Base-by-base conservation (phyloP, 2,888 invertebrate species). In the Mimas tiliae region DNA sequence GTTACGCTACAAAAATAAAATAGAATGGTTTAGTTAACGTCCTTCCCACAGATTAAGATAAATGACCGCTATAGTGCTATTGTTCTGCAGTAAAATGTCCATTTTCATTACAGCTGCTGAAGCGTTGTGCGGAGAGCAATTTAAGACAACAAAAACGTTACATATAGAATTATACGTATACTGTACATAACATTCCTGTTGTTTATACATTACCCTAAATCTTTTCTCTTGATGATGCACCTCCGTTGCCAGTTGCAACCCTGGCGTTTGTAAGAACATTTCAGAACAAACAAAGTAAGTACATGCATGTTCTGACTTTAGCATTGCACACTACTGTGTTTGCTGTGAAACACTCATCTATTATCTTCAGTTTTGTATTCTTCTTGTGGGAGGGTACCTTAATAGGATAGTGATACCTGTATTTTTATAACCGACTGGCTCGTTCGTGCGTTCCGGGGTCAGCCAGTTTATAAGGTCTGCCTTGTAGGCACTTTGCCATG, bases 91-190 rank as follows among this genome's bases (percentile, higher is more conserved):
- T 58, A 19, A 12, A 12, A 42, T 11, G 42, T 58, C 42, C 38
- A 58, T 58, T 58, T 58, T 58, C 58, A 58, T 58, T 58, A 38
- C 16, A 42, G 19, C 12, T 65, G 45, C 19, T 55, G 27, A 12
- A 50, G 45, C 65, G 88, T 65, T 77, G 90, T 84, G 83, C 74
- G 87, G 84, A 90, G 92, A 91, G 92, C 90, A 93, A 93, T 93
- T 89, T 91, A 93, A 91, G 92, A 93, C 93, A 94, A 93, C 93
- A 94, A 94, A 93, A 92, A 94, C 90, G 93, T 94, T 94, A 94
- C 93, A 94, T 94, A 94, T 93, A 94, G 93, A 94, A 90, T 88
- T 91, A 85, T 77, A 81, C 76, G 83, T 90, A 88, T 91, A 93
- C 93, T 94, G 93, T 93, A 93, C 90, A 91, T 94, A 93, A 94